Evolutionary conservation across 1,140 invertebrate species (phyloP).

Genomic region (Cotesia typhae): DNA sequence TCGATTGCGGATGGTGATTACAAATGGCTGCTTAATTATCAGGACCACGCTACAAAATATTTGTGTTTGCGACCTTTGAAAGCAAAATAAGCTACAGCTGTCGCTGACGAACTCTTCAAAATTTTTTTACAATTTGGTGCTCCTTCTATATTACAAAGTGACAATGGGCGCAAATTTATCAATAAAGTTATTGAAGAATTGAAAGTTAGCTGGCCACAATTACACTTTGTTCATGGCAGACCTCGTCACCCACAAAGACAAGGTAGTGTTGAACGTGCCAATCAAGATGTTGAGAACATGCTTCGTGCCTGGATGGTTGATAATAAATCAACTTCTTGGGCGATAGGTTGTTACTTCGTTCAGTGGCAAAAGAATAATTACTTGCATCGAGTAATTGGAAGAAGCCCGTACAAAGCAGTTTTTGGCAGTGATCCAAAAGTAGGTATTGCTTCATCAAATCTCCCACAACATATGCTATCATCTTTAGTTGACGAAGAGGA

Average conservation of each 20-base stretch:
- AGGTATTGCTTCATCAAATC: too few relatives aligned
- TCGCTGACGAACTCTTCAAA: conserved; percentile 41
- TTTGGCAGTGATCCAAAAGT: background rate
- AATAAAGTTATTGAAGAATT: conserved; percentile 45
- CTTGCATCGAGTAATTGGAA: conserved; percentile 27
- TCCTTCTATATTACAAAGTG: conserved; percentile 45
- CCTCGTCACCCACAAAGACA: conserved; percentile 50
- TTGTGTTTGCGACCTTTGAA: conserved; percentile 40
- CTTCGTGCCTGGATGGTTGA: conserved; percentile 47
- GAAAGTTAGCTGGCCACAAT: conserved; percentile 43
- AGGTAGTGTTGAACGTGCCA: conserved; percentile 52
- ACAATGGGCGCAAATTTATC: conserved; percentile 42
- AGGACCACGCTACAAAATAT: conserved; percentile 51
- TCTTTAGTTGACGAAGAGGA: too few relatives aligned
- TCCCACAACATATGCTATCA: too few relatives aligned
- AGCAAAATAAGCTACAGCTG: conserved; percentile 44
- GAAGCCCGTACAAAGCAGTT: conserved; percentile 7
- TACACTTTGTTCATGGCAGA: conserved; percentile 57
- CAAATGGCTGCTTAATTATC: conserved; percentile 47
- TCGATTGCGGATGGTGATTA: conserved; percentile 41
- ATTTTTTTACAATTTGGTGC: conserved; percentile 46
- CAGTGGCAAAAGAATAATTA: conserved; percentile 49
- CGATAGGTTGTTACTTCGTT: conserved; percentile 45
- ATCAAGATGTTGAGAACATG: conserved; percentile 58
- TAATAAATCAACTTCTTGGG: conserved; percentile 46